Conservation (phyloP, 2,113 vertebrate genomes). For the Xyrauchen texanus region DNA sequence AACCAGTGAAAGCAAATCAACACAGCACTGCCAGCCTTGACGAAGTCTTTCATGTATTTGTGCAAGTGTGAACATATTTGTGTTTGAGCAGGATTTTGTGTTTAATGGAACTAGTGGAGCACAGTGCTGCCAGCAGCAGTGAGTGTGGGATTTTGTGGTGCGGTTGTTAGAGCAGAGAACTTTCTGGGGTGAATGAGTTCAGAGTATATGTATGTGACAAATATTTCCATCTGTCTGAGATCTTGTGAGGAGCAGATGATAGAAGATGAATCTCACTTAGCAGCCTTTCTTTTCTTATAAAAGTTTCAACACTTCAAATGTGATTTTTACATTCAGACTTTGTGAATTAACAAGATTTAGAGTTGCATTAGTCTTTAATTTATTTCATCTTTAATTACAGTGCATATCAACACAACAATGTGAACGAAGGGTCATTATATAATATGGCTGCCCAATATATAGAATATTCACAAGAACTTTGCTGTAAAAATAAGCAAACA, state of each 20-base stretch:
- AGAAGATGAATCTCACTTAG: background rate
- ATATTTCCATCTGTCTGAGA: slow-evolving; percentile 47
- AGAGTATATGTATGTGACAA: slow-evolving; percentile 32
- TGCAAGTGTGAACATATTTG: slow-evolving; percentile 1
- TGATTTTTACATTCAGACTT: slow-evolving; percentile 4
- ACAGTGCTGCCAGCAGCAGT: slow-evolving; percentile 41
- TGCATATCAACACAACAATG: too few relatives aligned
- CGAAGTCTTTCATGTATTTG: slow-evolving; percentile 24
- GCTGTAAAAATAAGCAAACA: too few relatives aligned
- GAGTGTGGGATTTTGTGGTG: slow-evolving; percentile 47
- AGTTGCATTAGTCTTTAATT: too few relatives aligned
- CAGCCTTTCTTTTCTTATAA: background rate
- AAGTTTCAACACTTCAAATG: background rate
- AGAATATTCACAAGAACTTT: too few relatives aligned
- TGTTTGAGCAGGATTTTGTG: slow-evolving; percentile 19
- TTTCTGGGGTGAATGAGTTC: slow-evolving; percentile 50
- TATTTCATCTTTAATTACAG: too few relatives aligned
- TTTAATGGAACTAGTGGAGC: slow-evolving; percentile 35
- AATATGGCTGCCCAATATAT: too few relatives aligned
- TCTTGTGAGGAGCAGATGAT: slow-evolving; percentile 6
- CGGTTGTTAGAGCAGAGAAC: slow-evolving; percentile 29
- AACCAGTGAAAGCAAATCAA: slow-evolving; percentile 24
- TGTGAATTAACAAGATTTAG: slow-evolving; percentile 11
- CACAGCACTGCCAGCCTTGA: slow-evolving; percentile 44
- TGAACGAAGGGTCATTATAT: too few relatives aligned